Base-by-base conservation (phyloP, 2,113 vertebrate genomes). In the Labrus mixtus region DNA sequence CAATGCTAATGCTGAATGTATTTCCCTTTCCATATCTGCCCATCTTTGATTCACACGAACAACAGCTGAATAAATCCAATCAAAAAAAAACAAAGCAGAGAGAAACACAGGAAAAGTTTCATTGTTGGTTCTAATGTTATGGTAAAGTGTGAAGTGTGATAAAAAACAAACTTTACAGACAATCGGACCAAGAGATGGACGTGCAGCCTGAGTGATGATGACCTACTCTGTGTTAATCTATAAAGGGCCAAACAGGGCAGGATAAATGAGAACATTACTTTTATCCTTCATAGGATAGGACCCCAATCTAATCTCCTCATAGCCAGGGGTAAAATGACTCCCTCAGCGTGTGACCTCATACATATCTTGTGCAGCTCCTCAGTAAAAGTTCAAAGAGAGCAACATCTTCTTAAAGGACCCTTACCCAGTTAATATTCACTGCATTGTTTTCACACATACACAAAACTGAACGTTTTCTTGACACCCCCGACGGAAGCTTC, bases 271-370 rank as follows among this genome's bases (percentile, higher is more conserved):
- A 46, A 67, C 76, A 61, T 85, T 73, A 81, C 85, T 76, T 76
- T 83, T 76, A 81, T 59, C 62, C 55, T 0, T 45, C 70, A 69
- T 48, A 75, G 74, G 75, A 84, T 86, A 62, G 79, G 81, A 81
- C 76, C 75, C 61, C 76, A 41, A 78, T 86, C 81, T 78, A 59
- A 85, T 85, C 82, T 87, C 80, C 82, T 78, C 68, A 63, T 82
- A 73, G 78, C 87, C 78, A 60, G 87, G 6, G 76, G 79, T 63
- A 50, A 76, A 57, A 72, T 75, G 77, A 53, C 68, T 48, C 19
- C 48, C 11, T 46, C 53, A 76, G 73, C 62, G 43, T 25, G 61
- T 79, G 73, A 77, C 10, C 17, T 80, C 56, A 74, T 29, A 50
- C 62, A 76, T 39, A 29, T 61, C 57, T 23, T 33, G 19, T 33